Evolutionary conservation across 2,888 invertebrate genomes (phyloP).

Genomic region (Eristalinus sepulchralis): DNA sequence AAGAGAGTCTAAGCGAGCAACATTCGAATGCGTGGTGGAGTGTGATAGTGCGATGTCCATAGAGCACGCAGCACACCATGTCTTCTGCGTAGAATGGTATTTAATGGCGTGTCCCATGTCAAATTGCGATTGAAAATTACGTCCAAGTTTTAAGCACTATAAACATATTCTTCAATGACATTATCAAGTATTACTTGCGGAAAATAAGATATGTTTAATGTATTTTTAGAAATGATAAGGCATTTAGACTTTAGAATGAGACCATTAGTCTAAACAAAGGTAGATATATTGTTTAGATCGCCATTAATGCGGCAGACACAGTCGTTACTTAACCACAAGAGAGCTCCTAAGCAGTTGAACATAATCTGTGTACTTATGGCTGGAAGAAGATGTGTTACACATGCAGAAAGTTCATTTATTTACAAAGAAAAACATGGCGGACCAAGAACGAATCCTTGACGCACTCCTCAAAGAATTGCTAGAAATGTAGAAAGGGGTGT

Average conservation of each 20-base stretch:
- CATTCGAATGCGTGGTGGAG: too few relatives aligned
- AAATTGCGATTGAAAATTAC: not conserved
- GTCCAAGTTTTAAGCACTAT: not conserved
- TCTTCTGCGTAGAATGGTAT: not conserved
- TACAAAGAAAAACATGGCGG: not conserved
- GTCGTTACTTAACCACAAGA: not conserved
- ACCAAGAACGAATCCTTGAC: too few relatives aligned
- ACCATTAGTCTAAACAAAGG: too few relatives aligned
- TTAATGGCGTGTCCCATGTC: not conserved
- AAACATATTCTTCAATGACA: not conserved
- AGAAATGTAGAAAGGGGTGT: not conserved
- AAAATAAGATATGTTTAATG: not conserved
- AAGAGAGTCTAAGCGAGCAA: too few relatives aligned
- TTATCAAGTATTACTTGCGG: not conserved
- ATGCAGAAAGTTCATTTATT: not conserved
- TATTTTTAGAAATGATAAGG: not conserved
- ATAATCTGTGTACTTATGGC: not conserved
- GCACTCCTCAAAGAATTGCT: not conserved
- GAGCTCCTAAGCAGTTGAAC: not conserved
- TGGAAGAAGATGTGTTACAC: not conserved
- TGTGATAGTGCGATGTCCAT: too few relatives aligned
- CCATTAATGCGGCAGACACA: not conserved
- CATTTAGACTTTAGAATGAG: not conserved
- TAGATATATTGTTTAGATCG: not conserved
- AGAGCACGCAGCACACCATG: too few relatives aligned